A percentile compares a stretch with the other conserved stretches of the same genome.
phyloP scores from a whole-genome alignment of 2,888 invertebrate species.

The Agonopterix subpropinquella region DNA sequence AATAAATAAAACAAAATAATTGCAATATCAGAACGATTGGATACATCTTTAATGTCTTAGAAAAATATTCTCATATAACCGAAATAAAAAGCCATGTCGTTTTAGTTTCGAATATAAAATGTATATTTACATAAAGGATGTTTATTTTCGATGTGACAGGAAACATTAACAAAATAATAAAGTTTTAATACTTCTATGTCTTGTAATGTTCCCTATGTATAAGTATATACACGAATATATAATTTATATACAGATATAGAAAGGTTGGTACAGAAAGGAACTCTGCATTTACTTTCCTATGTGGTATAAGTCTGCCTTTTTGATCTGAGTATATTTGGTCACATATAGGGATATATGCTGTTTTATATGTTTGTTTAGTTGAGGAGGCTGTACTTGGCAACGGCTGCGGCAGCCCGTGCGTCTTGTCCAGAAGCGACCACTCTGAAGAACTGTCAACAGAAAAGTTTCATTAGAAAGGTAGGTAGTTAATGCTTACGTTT shows the following conservation, averaged over 20 bases:
- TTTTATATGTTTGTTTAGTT: slow-evolving; percentile 5
- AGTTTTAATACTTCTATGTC: not conserved
- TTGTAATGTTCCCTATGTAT: slow-evolving; percentile 5
- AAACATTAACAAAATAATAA: slow-evolving; percentile 16
- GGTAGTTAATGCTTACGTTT: too few relatives aligned
- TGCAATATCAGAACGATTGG: slow-evolving; percentile 17
- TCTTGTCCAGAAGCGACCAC: slow-evolving; percentile 26
- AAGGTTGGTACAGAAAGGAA: not conserved
- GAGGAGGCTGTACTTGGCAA: slow-evolving; percentile 28
- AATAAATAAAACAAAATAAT: slow-evolving; percentile 5
- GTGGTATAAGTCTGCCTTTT: not conserved
- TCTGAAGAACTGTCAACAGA: slow-evolving; percentile 34
- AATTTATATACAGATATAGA: slow-evolving; percentile 1
- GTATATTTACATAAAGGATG: slow-evolving; percentile 42
- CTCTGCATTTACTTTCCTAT: not conserved
- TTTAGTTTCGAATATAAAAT: slow-evolving; percentile 33
- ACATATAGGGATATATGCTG: slow-evolving; percentile 21
- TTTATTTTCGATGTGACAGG: too few relatives aligned
- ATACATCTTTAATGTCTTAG: slow-evolving; percentile 57
- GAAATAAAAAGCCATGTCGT: slow-evolving; percentile 53
- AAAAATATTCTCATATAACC: slow-evolving; percentile 22
- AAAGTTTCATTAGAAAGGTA: not conserved
- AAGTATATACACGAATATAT: slow-evolving; percentile 14
- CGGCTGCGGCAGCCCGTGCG: slow-evolving; percentile 18
- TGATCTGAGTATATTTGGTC: not conserved